Evolutionary conservation across 2,888 invertebrate genomes (phyloP).

Genomic region (Papilio gigon): DNA sequence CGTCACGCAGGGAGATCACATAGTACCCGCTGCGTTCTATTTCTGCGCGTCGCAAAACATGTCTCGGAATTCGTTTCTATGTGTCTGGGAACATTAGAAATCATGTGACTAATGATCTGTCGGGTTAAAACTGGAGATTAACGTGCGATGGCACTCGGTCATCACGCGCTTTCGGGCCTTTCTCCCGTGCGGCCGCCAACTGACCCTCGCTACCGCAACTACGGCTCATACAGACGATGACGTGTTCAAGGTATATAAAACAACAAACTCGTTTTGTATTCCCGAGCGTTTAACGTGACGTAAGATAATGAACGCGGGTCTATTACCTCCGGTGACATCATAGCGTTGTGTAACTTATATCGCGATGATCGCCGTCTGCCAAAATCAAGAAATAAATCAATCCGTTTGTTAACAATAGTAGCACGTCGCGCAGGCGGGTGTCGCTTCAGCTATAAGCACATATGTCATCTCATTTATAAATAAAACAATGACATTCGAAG

Average conservation of each 20-base stretch:
- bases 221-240: slow-evolving; percentile 53
- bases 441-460: slow-evolving; percentile 47
- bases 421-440: slow-evolving; percentile 48
- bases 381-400: slow-evolving; percentile 62
- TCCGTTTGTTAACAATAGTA: slow-evolving; percentile 58
- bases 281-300: slow-evolving; percentile 59
- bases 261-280: slow-evolving; percentile 50
- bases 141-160: slow-evolving; percentile 32
- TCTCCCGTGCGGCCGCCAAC: slow-evolving; percentile 11
- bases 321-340: slow-evolving; percentile 65
- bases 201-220: slow-evolving; percentile 43
- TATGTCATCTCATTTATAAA: slow-evolving; percentile 36
- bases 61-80: slow-evolving; percentile 82
- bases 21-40: slow-evolving; percentile 80
- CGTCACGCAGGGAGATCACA: slow-evolving; percentile 77
- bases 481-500: slow-evolving; percentile 35
- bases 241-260: slow-evolving; percentile 56
- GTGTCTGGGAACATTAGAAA: slow-evolving; percentile 79
- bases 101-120: slow-evolving; percentile 79
- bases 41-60: slow-evolving; percentile 79
- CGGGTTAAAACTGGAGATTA: slow-evolving; percentile 53
- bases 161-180: slow-evolving; percentile 20
- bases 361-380: slow-evolving; percentile 61
- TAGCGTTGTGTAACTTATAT: slow-evolving; percentile 60
- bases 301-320: slow-evolving; percentile 63